Conservation (phyloP, 2,888 invertebrate genomes). For the Pantelozetes paolii region DNA sequence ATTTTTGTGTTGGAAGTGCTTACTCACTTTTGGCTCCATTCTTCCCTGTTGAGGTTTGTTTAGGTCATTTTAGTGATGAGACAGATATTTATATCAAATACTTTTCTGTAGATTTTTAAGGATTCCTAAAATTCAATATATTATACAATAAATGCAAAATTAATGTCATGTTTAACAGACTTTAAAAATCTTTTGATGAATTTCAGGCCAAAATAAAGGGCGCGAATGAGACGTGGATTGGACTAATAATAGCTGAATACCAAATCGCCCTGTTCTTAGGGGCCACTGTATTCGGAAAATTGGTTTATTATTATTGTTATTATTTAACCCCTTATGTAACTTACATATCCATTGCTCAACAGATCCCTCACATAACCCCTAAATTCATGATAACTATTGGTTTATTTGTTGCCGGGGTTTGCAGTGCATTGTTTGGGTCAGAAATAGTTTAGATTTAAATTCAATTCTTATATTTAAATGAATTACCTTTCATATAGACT, state of each 20-base stretch:
- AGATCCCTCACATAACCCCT: conserved; percentile 7
- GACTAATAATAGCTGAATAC: conserved; percentile 13
- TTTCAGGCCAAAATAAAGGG: conserved; percentile 32
- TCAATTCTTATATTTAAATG: too few relatives aligned
- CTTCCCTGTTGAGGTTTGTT: conserved; percentile 21
- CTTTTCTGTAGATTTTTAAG: too few relatives aligned
- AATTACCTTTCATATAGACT: too few relatives aligned
- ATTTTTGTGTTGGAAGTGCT: conserved; percentile 35
- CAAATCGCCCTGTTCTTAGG: conserved; percentile 11
- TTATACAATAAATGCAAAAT: too few relatives aligned
- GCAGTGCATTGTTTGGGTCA: conserved; percentile 3
- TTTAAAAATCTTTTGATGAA: not conserved
- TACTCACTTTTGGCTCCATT: conserved; percentile 31
- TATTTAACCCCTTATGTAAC: not conserved
- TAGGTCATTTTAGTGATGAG: too few relatives aligned
- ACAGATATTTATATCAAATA: too few relatives aligned
- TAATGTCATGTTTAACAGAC: too few relatives aligned
- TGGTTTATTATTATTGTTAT: not conserved
- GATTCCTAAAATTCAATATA: too few relatives aligned
- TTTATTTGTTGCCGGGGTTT: not conserved
- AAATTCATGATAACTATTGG: not conserved
- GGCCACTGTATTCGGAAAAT: not conserved
- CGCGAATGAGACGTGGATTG: not conserved
- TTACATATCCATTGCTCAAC: not conserved
- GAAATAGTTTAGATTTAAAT: not conserved